A percentile compares a stretch with the other conserved stretches of the same genome.
phyloP scores from a whole-genome alignment of 2,888 invertebrate genomes.

The Tinea pellionella region DNA sequence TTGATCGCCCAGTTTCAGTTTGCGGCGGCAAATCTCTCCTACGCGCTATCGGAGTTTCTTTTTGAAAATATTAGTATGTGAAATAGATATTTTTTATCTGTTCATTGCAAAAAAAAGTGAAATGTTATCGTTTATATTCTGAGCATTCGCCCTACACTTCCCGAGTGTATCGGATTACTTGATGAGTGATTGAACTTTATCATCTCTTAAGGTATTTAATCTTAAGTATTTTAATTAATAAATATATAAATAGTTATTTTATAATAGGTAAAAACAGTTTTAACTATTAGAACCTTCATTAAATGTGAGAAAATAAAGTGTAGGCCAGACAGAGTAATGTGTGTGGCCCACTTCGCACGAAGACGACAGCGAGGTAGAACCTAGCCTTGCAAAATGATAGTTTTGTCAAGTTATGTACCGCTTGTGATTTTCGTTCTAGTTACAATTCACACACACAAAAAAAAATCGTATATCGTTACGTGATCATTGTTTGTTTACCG shows the following conservation, averaged over 20 bases:
- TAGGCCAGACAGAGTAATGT: slow-evolving; percentile 45
- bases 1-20: neutral
- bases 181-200: slow-evolving; percentile 49
- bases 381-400: slow-evolving; percentile 29
- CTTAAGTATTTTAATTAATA: neutral
- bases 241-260: neutral
- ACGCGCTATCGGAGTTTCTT: slow-evolving; percentile 37
- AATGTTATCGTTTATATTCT: slow-evolving; percentile 50
- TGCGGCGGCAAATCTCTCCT: neutral
- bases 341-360: slow-evolving; percentile 56
- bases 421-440: slow-evolving; percentile 28
- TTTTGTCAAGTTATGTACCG: slow-evolving; percentile 50
- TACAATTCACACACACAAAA: slow-evolving; percentile 18
- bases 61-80: slow-evolving; percentile 59
- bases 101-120: slow-evolving; percentile 54
- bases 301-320: slow-evolving; percentile 24
- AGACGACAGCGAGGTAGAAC: slow-evolving; percentile 38
- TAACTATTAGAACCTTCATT: neutral
- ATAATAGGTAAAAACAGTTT: neutral
- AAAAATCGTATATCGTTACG: neutral
- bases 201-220: slow-evolving; percentile 3
- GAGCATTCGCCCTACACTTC: slow-evolving; percentile 36
- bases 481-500: neutral
- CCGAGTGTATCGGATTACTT: too few relatives aligned
- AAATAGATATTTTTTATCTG: slow-evolving; percentile 46